Base-by-base conservation (phyloP, 1,140 invertebrate species). In the Scaptodrosophila lebanonensis region DNA sequence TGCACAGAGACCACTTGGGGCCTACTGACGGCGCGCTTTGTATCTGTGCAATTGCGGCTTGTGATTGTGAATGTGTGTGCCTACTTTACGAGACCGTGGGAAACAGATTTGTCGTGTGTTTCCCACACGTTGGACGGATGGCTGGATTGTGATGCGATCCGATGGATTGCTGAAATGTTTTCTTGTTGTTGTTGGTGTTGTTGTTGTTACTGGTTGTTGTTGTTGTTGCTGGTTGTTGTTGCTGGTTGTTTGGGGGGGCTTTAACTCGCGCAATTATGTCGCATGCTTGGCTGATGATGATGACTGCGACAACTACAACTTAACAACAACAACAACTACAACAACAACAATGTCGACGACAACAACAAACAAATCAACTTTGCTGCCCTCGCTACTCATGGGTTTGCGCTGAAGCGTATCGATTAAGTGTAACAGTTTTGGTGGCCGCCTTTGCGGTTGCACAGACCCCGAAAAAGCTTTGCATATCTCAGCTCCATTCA, bases 71-170 rank as follows among this genome's bases (percentile, higher is more conserved):
- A 36, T 52, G 53, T 49, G 50, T 67, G 67, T 85, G 82, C 72
- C 73, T 84, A 86, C 79, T 86, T 86, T 85, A 84, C 83, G 79
- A 84, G 86, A 89, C 88, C 88, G 88, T 89, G 88, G 88, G 88
- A 89, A 89, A 88, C 87, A 88, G 88, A 88, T 88, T 88, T 88
- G 88, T 88, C 86, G 86, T 87, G 87, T 87, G 87, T 88, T 89
- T 89, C 88, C 88, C 88, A 89, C 88, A 89, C 88, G 88, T 88
- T 86, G 84, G 84, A 86, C 84, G 84, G 84, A 86, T 86, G 84
- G 84, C 79, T 85, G 83, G 73, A 85, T 84, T 85, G 83, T 77
- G 83, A 83, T 85, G 83, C 75, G 83, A 83, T 85, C 66, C 83
- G 83, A 82, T 82, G 76, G 76, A 82, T 82, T 83, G 76, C 70